Conservation (phyloP, 2,113 vertebrate species). For the Muntiacus reevesi region DNA sequence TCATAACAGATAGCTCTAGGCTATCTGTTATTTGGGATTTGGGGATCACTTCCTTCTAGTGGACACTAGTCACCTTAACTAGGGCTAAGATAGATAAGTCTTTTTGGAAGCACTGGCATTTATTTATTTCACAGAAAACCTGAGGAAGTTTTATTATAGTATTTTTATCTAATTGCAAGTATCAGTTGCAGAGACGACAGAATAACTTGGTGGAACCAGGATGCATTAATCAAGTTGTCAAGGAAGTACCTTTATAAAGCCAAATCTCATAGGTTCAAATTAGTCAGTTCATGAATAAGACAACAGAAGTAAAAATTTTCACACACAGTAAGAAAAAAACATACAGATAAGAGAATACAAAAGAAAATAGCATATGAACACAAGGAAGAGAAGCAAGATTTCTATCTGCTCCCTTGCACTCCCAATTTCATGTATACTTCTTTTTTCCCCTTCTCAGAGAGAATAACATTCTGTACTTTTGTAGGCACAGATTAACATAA, state of each 20-base stretch:
- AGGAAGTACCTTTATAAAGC: neutral
- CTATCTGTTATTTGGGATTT: neutral
- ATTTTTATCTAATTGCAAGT: neutral
- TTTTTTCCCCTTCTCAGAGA: neutral
- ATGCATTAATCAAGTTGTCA: neutral
- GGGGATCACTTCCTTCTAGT: neutral
- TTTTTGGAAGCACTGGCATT: neutral
- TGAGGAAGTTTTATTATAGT: neutral
- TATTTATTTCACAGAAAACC: neutral
- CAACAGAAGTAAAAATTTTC: neutral
- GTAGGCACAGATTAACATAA: neutral
- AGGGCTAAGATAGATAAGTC: neutral
- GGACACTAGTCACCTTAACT: neutral
- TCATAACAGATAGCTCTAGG: neutral
- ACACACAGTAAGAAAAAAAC: neutral
- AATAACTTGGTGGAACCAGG: neutral
- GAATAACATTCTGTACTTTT: neutral
- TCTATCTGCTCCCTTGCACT: neutral
- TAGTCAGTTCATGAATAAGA: neutral
- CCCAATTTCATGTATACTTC: neutral
- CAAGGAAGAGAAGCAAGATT: neutral
- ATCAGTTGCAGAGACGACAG: neutral
- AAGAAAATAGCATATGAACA: neutral
- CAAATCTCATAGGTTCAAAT: neutral
- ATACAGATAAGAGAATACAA: neutral